phyloP scores from a whole-genome alignment of 1,140 invertebrate species.

The Ceratina japonica region DNA sequence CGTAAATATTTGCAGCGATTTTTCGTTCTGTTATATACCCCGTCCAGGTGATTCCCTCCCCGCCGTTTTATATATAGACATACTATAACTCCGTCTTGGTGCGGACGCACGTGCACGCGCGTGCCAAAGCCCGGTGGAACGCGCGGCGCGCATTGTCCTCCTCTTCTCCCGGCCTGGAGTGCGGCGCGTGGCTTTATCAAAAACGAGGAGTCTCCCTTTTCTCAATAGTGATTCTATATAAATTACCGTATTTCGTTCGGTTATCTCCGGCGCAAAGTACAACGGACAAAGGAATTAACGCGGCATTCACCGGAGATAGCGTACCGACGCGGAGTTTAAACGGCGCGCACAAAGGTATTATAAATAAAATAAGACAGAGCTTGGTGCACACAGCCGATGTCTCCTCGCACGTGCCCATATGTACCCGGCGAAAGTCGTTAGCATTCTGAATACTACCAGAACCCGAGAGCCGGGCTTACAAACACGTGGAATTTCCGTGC shows the following conservation, averaged over 20 bases:
- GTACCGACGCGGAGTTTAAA: too few relatives aligned
- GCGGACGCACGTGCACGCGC: slow-evolving; percentile 7
- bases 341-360: neutral
- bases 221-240: too few relatives aligned
- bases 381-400: too few relatives aligned
- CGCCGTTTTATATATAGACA: neutral
- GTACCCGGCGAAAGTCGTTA: neutral
- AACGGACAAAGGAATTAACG: too few relatives aligned
- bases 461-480: neutral
- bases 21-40: slow-evolving; percentile 41
- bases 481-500: neutral
- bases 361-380: too few relatives aligned
- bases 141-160: slow-evolving; percentile 41
- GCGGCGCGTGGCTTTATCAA: neutral
- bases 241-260: too few relatives aligned
- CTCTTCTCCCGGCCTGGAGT: slow-evolving; percentile 36
- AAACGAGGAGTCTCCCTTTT: neutral
- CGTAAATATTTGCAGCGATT: slow-evolving; percentile 59
- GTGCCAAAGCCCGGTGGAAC: slow-evolving; percentile 45
- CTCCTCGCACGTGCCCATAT: neutral
- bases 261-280: too few relatives aligned
- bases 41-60: neutral
- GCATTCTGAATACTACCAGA: neutral
- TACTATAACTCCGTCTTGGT: slow-evolving; percentile 29
- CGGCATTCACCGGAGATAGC: too few relatives aligned